Base-by-base conservation (phyloP, 2,797 vertebrate genomes). In the Silurus lanzhouensis region DNA sequence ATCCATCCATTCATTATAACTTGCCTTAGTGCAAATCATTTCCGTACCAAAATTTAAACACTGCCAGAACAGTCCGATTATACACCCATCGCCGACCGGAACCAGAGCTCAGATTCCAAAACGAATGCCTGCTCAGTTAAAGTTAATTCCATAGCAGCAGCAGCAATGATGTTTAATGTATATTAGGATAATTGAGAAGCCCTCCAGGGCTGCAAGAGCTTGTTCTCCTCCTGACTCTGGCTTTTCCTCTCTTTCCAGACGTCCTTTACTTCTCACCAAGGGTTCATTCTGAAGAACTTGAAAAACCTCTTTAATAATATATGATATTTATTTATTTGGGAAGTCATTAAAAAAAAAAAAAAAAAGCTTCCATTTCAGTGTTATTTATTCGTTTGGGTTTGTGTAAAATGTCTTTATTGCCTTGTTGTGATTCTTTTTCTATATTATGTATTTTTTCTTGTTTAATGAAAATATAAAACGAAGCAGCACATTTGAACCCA, bases 371-470 rank as follows among this genome's bases (percentile, higher is more conserved):
- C 57, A 52, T 60, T 46, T 72, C 13, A 82, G 19, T 79, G 14
- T 77, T 67, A 84, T 89, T 89, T 84, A 75, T 63, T 68, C 48
- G 13, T 75, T 81, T 55, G 60, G 2, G 22, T 71, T 58, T 66
- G 27, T 67, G 31, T 13, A 55, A 68, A 77, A 82, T 60, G 15
- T 85, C 31, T 61, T 27, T 81, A 75, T 31, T 61, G 3, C 20
- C 22, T 38, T 44, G 19, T 38, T 85, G 38, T 80, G 22, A 60
- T 80, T 52, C 14, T 19, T 5, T 81, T 55, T 70, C 55, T 55
- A 55, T 61, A 14, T 67, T 57, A 19, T 81, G 1, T 20, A 25
- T 44, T 76, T 17, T 22, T 2, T 66, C 20, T 76, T 76, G 17
- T 64, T 55, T 27, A 63, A 38, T 9, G 48, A n/a, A n/a, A n/a